phyloP scores from a whole-genome alignment of 2,888 invertebrate species.

The Lepidonotus clava region DNA sequence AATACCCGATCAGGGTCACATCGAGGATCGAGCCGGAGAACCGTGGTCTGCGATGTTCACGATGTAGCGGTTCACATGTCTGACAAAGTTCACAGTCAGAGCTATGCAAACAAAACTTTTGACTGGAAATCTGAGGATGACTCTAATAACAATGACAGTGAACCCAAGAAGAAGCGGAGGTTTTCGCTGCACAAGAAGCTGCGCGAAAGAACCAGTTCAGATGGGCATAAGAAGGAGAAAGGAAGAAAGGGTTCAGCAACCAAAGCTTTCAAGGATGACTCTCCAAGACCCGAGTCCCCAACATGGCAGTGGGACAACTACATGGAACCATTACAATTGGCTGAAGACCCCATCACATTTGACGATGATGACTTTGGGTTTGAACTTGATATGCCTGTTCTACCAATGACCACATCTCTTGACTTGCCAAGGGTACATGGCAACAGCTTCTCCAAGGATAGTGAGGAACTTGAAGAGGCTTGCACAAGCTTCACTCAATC shows the following conservation, averaged over 20 bases:
- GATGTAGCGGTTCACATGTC: slow-evolving; percentile 10
- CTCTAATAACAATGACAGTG: neutral
- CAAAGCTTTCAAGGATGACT: slow-evolving; percentile 37
- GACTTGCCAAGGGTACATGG: slow-evolving; percentile 25
- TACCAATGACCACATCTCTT: neutral
- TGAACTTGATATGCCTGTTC: slow-evolving; percentile 11
- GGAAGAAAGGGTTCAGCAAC: neutral
- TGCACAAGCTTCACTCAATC: neutral
- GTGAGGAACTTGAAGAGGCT: neutral
- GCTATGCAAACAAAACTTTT: slow-evolving; percentile 10
- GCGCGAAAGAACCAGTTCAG: neutral
- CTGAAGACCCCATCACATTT: slow-evolving; percentile 27
- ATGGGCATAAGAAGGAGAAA: neutral
- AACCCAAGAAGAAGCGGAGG: neutral
- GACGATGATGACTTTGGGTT: slow-evolving; percentile 49
- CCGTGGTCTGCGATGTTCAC: slow-evolving; percentile 11
- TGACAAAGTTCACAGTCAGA: neutral
- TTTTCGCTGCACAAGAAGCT: slow-evolving; percentile 9
- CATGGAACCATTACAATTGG: slow-evolving; percentile 18
- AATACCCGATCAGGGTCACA: too few species aligned
- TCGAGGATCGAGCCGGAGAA: neutral
- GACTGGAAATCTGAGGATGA: neutral
- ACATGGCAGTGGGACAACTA: slow-evolving; percentile 67
- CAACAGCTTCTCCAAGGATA: slow-evolving; percentile 1
- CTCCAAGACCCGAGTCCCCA: slow-evolving; percentile 71